Base-by-base conservation (phyloP, 2,888 invertebrate species). In the Eumerus sabulonum region DNA sequence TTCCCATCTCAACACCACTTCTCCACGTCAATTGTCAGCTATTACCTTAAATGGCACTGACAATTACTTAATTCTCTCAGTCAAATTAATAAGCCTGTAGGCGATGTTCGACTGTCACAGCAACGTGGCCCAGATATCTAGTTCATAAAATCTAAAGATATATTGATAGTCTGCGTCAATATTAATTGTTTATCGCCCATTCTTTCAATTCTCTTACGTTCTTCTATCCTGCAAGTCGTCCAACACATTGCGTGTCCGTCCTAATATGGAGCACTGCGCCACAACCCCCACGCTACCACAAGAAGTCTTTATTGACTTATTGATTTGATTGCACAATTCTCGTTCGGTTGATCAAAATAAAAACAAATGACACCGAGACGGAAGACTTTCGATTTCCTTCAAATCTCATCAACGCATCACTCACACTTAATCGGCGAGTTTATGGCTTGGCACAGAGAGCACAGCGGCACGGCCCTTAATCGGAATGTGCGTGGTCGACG, bases 361-460 rank as follows among this genome's bases (percentile, higher is more conserved):
- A 62, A 57, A 47, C 45, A 66, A 44, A 27, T 59, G 77, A 73
- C 77, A 40, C 51, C 44, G 18, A 71, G 13, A 70, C 17, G 11
- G 42, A 70, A 76, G 54, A 79, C 77, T 79, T 59, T 79, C 77
- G 73, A 59, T 79, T 73, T 73, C 72, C 73, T 68, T 73, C 27
- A 19, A 50, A 64, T 9, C 45, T 47, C 62, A 71, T 60, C 59
- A 57, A 5, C 35, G 50, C 53, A 63, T 57, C 51, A 59, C 13
- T 54, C 53, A 66, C 60, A 66, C 66, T 27, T 27, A 7, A 27
- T 27, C 7, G 7, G 56, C 44, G 64, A 59, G 9, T 47, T 47
- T 13, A 47, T 36, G 38, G 36, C 45, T 9, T 27, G 27, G 27
- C 27, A 27, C 27, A 27, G 27, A 7, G 7, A 27, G 27, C 27